These are phyloP conservation scores for Bombus pyrosoma DNA, from an alignment of 1,140 invertebrate genomes.

Conservation along the genomic window DNA sequence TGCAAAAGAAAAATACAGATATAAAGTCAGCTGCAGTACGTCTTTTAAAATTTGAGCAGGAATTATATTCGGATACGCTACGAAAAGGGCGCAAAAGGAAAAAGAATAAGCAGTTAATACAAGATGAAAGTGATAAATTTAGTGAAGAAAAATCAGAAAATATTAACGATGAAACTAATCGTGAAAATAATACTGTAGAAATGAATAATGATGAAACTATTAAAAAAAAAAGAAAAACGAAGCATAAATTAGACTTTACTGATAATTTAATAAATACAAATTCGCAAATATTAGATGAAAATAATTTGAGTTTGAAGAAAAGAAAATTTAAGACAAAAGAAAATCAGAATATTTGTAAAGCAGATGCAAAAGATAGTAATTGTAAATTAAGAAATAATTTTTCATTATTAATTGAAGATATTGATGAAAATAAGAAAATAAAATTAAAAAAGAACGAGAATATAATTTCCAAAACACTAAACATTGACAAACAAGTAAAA, in stretches of 20 bases:
- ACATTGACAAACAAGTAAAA: conserved; percentile 1
- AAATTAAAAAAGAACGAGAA: conserved; percentile 28
- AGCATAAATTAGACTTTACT: background rate
- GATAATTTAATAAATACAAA: conserved; percentile 1
- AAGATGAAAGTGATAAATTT: conserved; percentile 27
- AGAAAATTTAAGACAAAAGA: background rate
- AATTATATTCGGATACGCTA: conserved; percentile 70
- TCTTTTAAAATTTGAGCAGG: conserved; percentile 76
- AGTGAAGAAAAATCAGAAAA: conserved; percentile 31
- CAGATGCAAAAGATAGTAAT: background rate
- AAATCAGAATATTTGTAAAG: background rate
- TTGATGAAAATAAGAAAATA: conserved; percentile 19
- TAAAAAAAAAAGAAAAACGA: conserved; percentile 37
- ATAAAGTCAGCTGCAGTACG: conserved; percentile 74
- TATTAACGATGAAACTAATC: background rate
- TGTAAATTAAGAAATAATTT: conserved; percentile 1
- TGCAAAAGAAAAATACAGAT: conserved; percentile 68
- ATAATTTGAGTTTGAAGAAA: conserved; percentile 18
- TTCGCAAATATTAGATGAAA: conserved; percentile 9
- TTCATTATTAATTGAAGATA: background rate
- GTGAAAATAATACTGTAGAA: background rate
- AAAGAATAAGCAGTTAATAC: conserved; percentile 14
- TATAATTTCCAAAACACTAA: background rate
- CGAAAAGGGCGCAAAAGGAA: conserved; percentile 57
- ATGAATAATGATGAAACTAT: background rate